Conservation (phyloP, 64 coral and sea anemone species). For the Exaiptasia diaphana region DNA sequence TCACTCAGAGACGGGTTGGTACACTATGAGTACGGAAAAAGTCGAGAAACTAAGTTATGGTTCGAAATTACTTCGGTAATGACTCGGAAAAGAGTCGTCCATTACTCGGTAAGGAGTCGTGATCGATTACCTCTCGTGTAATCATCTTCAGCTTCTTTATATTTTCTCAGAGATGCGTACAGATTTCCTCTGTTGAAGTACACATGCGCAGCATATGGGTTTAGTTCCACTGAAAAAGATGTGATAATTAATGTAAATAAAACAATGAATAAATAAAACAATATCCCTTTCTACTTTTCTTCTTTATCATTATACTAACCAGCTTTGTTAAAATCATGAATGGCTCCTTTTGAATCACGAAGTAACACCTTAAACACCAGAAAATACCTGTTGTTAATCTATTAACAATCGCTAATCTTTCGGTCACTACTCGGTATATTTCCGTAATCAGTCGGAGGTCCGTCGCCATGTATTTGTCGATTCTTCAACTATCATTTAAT, state of each 20-base stretch:
- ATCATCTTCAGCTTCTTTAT: slow-evolving; percentile 64
- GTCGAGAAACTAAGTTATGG: no score
- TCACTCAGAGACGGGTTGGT: no score
- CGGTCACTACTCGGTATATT: no score
- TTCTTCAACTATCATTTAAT: no score
- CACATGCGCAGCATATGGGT: slow-evolving; percentile 77
- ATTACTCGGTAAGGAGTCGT: no score
- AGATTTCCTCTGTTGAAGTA: slow-evolving; percentile 83
- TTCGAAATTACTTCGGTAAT: no score
- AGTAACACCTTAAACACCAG: slow-evolving; percentile 59
- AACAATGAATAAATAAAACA: neutral
- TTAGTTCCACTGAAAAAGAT: slow-evolving; percentile 53
- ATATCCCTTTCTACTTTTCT: neutral
- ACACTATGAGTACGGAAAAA: no score
- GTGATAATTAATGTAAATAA: neutral
- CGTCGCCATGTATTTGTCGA: no score
- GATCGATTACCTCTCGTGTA: slow-evolving; percentile 59
- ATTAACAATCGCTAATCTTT: neutral
- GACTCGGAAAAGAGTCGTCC: no score
- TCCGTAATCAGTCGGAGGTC: no score
- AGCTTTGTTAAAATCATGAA: slow-evolving; percentile 87
- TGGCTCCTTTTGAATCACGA: slow-evolving; percentile 67
- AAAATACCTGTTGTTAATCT: no score
- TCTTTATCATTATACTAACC: slow-evolving; percentile 4
- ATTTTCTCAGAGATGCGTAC: slow-evolving; percentile 75